Evolutionary conservation across 2,113 vertebrate species (phyloP), one percentile per base, ranked within the genome.

Genomic region (Sakesphorus luctuosus): DNA sequence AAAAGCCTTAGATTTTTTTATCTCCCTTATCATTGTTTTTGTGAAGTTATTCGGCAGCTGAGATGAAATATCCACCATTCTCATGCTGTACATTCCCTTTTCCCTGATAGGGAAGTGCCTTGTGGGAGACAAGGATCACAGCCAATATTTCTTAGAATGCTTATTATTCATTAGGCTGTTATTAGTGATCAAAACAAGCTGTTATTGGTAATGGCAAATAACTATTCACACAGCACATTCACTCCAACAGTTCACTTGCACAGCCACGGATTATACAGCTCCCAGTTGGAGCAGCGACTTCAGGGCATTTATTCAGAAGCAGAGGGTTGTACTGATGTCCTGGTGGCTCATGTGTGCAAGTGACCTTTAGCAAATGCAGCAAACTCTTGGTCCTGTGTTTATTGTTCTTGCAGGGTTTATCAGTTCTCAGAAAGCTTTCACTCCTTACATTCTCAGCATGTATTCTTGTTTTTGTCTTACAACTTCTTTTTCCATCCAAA

Each of bases 141-240:
- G 40, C 13, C 36, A 46, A 5, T 58, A 76, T 66, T 68, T 35
- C 63, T 87, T 69, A 83, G 79, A 83, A 91, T 26, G 52, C 10
- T 85, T 90, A 69, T 93, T 58, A 68, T 78, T 90, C 53, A 66
- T 91, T 93, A 95, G 49, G 33, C 29, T 63, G 55, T n/a, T 84
- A n/a, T 36, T 83, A 85, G 53, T 2, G 8, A 76, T 56, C 68
- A 94, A 82, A 87, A 26, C 49, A 91, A 79, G 35, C 25, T 73
- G 29, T 53, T 88, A 13, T 47, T 61, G 31, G 73, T 91, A 93
- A 82, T 61, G 38, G 46, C 40, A 73, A 91, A 53, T 65, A 91
- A 36, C 49, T 79, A 81, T 77, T 94, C 81, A 78, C 21, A 63
- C 66, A 68, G 52, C 49, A 75, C 44, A 61, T 47, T 93, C 66